Conservation (phyloP, 2,113 vertebrate species). For the Hypomesus transpacificus region DNA sequence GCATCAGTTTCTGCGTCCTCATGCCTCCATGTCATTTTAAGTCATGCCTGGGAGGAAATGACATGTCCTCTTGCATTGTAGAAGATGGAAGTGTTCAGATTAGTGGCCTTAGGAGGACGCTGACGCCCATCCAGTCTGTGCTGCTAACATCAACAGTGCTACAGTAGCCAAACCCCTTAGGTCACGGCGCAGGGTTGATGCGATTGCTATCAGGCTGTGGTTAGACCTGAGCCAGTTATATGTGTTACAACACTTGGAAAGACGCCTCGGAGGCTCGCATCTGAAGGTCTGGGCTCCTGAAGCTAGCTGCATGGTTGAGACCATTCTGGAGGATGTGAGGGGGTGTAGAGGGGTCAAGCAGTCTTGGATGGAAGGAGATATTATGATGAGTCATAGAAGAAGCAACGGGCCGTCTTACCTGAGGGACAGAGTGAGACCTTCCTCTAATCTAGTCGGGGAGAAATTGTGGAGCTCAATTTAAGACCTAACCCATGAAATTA, state of each 20-base stretch:
- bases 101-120: slow-evolving; percentile 49
- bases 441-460: slow-evolving; percentile 69
- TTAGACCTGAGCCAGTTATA: neutral
- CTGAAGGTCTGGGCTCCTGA: neutral
- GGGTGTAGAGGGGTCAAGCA: slow-evolving; percentile 42
- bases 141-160: slow-evolving; percentile 29
- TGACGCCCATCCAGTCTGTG: slow-evolving; percentile 41
- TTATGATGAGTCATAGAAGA: slow-evolving; percentile 53
- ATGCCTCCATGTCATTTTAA: neutral
- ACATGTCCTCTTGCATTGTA: neutral
- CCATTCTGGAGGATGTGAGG: neutral
- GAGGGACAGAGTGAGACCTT: slow-evolving; percentile 69
- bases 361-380: slow-evolving; percentile 49
- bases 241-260: slow-evolving; percentile 30
- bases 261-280: neutral
- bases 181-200: slow-evolving; percentile 16
- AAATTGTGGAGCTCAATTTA: slow-evolving; percentile 75
- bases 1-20: neutral
- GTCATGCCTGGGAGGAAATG: neutral
- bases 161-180: slow-evolving; percentile 25
- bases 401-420: slow-evolving; percentile 61
- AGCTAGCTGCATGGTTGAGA: neutral
- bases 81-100: neutral
- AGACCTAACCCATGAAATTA: slow-evolving; percentile 80
- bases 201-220: slow-evolving; percentile 23